phyloP scores from a whole-genome alignment of 2,888 invertebrate species.

The Podabrus alpinus region DNA sequence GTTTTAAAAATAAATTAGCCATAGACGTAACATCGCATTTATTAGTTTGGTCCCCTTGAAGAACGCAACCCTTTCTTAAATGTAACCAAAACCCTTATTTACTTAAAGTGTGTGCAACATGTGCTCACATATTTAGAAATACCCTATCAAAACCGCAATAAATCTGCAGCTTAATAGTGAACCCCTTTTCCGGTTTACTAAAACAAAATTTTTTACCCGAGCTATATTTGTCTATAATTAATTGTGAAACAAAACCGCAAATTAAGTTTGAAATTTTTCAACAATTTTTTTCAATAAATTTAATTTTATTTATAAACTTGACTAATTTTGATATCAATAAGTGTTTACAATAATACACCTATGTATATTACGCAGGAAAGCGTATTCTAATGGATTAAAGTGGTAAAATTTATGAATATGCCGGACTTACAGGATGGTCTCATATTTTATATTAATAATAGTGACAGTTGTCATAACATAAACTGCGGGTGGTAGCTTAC shows the following conservation, averaged over 20 bases:
- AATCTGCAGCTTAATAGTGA: constrained; percentile 36
- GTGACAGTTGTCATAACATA: constrained; percentile 33
- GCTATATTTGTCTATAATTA: constrained; percentile 13
- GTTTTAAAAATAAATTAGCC: constrained; percentile 11
- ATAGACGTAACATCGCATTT: constrained; percentile 5
- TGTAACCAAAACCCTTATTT: constrained; percentile 31
- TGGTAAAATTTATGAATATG: constrained; percentile 26
- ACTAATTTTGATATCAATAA: constrained; percentile 16
- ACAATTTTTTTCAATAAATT: not conserved
- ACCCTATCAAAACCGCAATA: constrained; percentile 36
- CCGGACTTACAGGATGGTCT: constrained; percentile 23
- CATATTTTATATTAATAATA: constrained; percentile 35
- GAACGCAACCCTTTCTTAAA: constrained; percentile 21
- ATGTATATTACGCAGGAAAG: constrained; percentile 12
- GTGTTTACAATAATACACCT: constrained; percentile 14
- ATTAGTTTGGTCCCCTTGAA: constrained; percentile 12
- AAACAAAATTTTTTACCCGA: constrained; percentile 23
- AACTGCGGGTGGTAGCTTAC: constrained; percentile 35
- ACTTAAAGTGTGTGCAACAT: constrained; percentile 34
- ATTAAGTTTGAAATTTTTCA: not conserved
- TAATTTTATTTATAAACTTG: not conserved
- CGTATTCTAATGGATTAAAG: constrained; percentile 20
- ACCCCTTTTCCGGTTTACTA: constrained; percentile 36
- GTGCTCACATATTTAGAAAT: constrained; percentile 32
- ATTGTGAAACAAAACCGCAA: constrained; percentile 17